Evolutionary conservation across 1,140 invertebrate genomes (phyloP).

Genomic region (Apocrypta bakeri): DNA sequence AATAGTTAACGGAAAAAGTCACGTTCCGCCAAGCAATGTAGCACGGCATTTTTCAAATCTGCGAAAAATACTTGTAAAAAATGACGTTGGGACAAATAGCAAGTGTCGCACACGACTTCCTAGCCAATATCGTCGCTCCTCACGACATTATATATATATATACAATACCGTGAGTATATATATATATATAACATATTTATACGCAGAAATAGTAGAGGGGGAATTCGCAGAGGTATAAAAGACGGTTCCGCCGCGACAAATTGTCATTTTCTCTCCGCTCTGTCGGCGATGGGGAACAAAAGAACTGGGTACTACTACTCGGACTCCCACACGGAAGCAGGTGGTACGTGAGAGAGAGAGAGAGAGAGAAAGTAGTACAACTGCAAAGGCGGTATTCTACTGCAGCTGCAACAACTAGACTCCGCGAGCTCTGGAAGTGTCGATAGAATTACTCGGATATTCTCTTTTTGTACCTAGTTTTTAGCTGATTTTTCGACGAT

Average conservation of each 20-base stretch:
- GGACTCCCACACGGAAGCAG: not conserved
- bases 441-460: conserved; percentile 12
- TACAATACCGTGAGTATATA: too few species aligned
- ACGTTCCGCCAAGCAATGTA: not conserved
- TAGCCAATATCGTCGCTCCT: too few species aligned
- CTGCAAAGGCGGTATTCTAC: not conserved
- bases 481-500: not conserved
- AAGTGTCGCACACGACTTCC: too few species aligned
- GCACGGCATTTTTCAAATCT: not conserved
- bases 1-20: not conserved
- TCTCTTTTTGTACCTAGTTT: not conserved
- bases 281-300: conserved; percentile 12
- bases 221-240: not conserved
- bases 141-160: too few species aligned
- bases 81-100: too few species aligned
- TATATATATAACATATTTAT: not conserved
- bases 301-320: not conserved
- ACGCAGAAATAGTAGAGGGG: not conserved
- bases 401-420: not conserved
- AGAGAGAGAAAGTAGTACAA: conserved; percentile 15
- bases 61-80: not conserved
- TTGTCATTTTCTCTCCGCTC: conserved; percentile 41
- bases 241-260: conserved; percentile 6
- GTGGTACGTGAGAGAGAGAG: not conserved
- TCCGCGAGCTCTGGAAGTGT: conserved; percentile 2